Conservation (phyloP, 2,888 invertebrate genomes). For the Pyrochroa serraticornis region DNA sequence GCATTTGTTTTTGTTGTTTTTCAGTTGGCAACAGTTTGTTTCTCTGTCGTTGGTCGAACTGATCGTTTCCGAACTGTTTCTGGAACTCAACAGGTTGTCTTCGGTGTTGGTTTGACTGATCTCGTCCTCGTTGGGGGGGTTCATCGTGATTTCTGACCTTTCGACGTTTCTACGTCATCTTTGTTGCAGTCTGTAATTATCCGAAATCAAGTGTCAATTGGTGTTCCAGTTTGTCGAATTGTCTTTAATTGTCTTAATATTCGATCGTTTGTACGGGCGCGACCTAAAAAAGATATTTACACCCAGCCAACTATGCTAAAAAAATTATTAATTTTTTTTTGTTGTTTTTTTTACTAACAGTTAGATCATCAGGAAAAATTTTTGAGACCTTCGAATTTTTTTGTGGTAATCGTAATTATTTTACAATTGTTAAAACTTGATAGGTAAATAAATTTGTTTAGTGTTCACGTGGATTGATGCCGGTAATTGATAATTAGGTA, state of each 20-base stretch:
- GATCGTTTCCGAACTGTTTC: slow-evolving; percentile 18
- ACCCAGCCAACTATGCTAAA: too few relatives aligned
- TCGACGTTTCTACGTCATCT: slow-evolving; percentile 6
- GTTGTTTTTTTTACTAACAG: too few relatives aligned
- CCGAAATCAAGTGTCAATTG: too few relatives aligned
- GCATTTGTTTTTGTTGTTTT: not conserved
- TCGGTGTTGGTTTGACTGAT: slow-evolving; percentile 15
- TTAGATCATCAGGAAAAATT: not conserved
- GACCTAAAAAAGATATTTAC: too few relatives aligned
- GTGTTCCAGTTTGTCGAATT: too few relatives aligned
- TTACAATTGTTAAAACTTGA: not conserved
- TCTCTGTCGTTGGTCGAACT: not conserved
- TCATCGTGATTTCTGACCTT: slow-evolving; percentile 11
- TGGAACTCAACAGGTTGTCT: slow-evolving; percentile 8
- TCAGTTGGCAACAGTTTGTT: not conserved
- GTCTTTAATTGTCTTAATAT: too few relatives aligned
- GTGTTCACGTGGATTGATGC: too few relatives aligned
- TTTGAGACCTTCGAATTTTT: not conserved
- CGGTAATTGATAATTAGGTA: too few relatives aligned
- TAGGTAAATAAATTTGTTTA: too few relatives aligned
- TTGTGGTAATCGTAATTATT: not conserved
- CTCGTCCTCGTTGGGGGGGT: slow-evolving; percentile 13
- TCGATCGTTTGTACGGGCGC: too few relatives aligned
- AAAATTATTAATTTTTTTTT: too few relatives aligned
- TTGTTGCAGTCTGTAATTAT: slow-evolving; percentile 4